Evolutionary conservation across 2,113 vertebrate species (phyloP), one percentile per base, ranked within the genome.

Genomic region (Accipiter cooperii): DNA sequence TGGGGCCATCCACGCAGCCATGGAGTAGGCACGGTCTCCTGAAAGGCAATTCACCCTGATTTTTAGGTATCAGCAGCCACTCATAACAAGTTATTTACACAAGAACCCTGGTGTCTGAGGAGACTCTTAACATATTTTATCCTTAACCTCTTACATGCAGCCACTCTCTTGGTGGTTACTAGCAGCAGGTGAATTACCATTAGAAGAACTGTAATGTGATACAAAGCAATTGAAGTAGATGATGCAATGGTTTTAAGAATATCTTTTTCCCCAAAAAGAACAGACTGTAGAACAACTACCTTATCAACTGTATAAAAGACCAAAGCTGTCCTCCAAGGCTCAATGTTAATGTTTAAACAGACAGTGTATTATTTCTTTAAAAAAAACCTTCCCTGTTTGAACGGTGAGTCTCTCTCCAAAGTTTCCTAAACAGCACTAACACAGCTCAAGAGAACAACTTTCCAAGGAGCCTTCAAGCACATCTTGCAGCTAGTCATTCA

Each of bases 181-280:
- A 10, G 24, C 38, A 12, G 19, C 17, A 38, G 49, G 54, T 6
- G 52, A 57, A 40, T 25, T 4, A 8, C 36, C 36, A 9, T 5
- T 2, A 21, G 25, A 8, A 31, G 52, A 54, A 29, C 52, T 0
- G 1, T 4, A 14, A 26, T 0, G 24, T 13, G 25, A 13, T 1
- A 6, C 0, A 14, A 42, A 36, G 69, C 47, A 19, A 57, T 9
- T 2, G 0, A 17, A 38, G 31, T 0, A 69, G 47, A 28, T 0
- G 4, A 63, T 20, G 34, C 12, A 7, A 5, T 9, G 20, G 52
- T n/a, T 57, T 33, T 15, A 17, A 17, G 20, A 34, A 21, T 5
- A 25, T 10, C 10, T 36, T 25, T 34, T 31, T 8, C 0, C 10
- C 29, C 3, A 0, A 7, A 18, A 77, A 36, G 16, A 40, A 9